Evolutionary conservation across 2,113 vertebrate species (phyloP), one percentile per base, ranked within the genome.

Genomic region (Terrapene triunguis): DNA sequence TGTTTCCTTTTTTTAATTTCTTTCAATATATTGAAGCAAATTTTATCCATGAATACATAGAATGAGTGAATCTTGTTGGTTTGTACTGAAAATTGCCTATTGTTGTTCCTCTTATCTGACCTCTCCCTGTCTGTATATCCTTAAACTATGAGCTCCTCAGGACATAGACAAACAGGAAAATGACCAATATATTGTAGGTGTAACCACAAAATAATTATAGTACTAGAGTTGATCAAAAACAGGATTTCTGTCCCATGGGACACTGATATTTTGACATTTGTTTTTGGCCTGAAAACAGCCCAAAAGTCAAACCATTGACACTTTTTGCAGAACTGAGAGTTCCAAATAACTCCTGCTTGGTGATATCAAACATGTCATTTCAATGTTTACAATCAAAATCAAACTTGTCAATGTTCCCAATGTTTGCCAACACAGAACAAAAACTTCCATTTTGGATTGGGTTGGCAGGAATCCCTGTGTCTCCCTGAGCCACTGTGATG

Each of bases 401-500:
- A 55, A 0, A 54, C 53, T 69, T 21, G 1, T 29, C 94, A 84
- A 82, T 2, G 35, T 86, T 86, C 7, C 6, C 10, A 78, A 19
- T 8, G 53, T 13, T 86, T 89, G 65, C 5, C 24, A 21, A 21
- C 17, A 72, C 65, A 72, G n/a, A 16, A 72, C 35, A 69, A 69
- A 69, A 35, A 38, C 12, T 21, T 72, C 19, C 65, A 38, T n/a
- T 72, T n/a, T 69, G 35, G 29, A 35, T 65, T 29, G 2, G 29
- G 62, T 35, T 4, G 6, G 6, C 14, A 76, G 16, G 94, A 89
- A 53, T 54, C 7, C 88, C 3, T 6, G 81, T 92, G 10, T 3
- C 82, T 35, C 22, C 9, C 57, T 50, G 12, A 62, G 2, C 24
- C 88, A 80, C 3, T 2, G 29, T 11, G 0, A 0, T 62, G 47